Evolutionary conservation across 2,888 invertebrate species (phyloP), one percentile per base, ranked within the genome.

Genomic region (Agrilus cyanescens): DNA sequence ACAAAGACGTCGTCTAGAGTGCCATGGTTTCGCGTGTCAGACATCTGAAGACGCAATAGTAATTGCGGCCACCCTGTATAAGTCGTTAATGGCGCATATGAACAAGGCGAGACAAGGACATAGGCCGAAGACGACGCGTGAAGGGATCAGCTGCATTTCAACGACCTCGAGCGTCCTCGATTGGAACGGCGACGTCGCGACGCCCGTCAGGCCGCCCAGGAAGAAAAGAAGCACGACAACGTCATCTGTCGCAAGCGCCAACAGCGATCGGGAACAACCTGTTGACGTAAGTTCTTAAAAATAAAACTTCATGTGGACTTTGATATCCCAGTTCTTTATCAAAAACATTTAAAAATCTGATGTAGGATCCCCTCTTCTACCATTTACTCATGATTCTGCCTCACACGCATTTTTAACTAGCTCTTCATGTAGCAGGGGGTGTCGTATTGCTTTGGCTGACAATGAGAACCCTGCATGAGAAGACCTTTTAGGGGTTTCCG

Each of bases 41-140:
- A 83, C 83, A 56, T 83, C 88, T 29, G 89, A 90, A 68, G 90
- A 91, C 66, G 90, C 91, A 48, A 85, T 91, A 32, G 87, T 89
- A 1, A 86, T 91, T 55, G 91, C 91, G 12, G 90, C 90, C 37
- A 90, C 89, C 49, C 72, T 91, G 52, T 91, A 91, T 68, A 85
- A 89, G 67, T 87, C 87, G 30, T 71, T 91, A 43, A 82, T 90
- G 71, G 80, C 85, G 46, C 84, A 84, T 59, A 83, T 85, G 73
- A 80, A 78, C 62, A 72, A 75, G 46, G 25, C 25, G 25, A 25
- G 25, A 25, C 73, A 58, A 57, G 75, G 68, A 53, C 78, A 74
- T 56, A 78, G 73, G 55, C 76, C 73, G 15, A 81, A 73, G 60
- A 85, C 76, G 59, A 85, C 76, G 59, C 75, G 71, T 63, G 81